Evolutionary conservation across 2,113 vertebrate genomes (phyloP), one percentile per base, ranked within the genome.

Genomic region (Axis porcinus): DNA sequence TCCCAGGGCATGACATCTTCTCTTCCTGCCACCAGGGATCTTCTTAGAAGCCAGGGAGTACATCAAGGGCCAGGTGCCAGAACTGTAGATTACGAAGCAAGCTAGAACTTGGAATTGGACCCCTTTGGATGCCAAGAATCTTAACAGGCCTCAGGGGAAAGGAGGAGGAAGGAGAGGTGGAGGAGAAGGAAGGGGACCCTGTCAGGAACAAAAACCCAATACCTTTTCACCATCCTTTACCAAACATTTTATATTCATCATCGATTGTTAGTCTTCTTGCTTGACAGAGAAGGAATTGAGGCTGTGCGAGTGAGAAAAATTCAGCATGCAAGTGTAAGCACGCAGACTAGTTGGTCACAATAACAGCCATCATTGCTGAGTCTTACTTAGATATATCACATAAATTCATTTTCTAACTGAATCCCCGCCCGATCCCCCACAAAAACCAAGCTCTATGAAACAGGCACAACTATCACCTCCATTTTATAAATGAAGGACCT

Each of bases 271-370:
- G 60, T 55, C 27, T n/a, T 92, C 47, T 19, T 92, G 55, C 55
- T 45, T 55, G 47, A 70, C 27, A 92, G 60, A 84, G 19, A 54
- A 92, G 79, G 79, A 70, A 70, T 45, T 84, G 28, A 92, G 79
- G 58, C 47, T 64, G 47, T 30, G 43, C 17, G 2, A 70, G 36
- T 52, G 16, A 83, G n/a, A 30, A 10, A 4, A 52, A 83, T 8
- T 15, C 64, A 50, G 23, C 33, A 40, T 30, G 33, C 52, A 57
- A 58, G 30, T 14, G 33, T 16, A 45, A 76, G 43, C 47, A 33
- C 40, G 10, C 33, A 40, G 54, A 58, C 16, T 33, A 60, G 43
- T 12, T 78, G 64, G 43, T 76, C 25, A 36, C 47, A 43, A 92
- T 25, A 57, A 76, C 28, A 93, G 30, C 13, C 43, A 7, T 21